Base-by-base conservation (phyloP, 2,888 invertebrate genomes). In the Volucella zonaria region DNA sequence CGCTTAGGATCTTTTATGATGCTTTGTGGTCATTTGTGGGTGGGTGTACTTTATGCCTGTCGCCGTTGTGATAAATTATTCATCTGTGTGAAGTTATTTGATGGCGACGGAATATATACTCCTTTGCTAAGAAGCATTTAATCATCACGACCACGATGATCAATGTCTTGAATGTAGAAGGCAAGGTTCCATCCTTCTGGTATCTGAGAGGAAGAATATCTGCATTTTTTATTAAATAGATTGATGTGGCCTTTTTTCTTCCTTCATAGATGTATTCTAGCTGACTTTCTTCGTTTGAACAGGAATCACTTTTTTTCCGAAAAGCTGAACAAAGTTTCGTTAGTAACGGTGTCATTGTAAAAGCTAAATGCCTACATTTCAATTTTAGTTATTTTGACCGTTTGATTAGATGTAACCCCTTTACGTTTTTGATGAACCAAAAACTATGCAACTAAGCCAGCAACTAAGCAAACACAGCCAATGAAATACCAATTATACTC, bases 331-430 rank as follows among this genome's bases (percentile, higher is more conserved):
- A 97, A 93, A 0, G 97, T 97, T 92, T 98, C 97, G 66, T 97
- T 97, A 43, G 97, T 97, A 92, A 97, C 97, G 0, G 97, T 97
- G 91, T 97, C 97, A 91, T 97, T 98, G 93, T 97, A 97, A 64
- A 97, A 97, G 51, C 97, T 97, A 1, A 97, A 97, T 15, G 97
- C 97, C 92, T 98, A 98, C 97, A 98, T 98, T 92, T 98, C 98
- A 89, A 98, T 98, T 1, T 98, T 98, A 56, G 98, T 98, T 40
- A 98, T 97, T 93, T 98, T 98, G 91, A 95, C 96, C 89, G 95
- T 95, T 89, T 92, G 92, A 88, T 91, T 91, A 87, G 91, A 90
- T 87, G 91, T 91, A 89, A 90, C 91, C 91, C 90, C 90, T 87
- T 89, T 91, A 73, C 90, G 89, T 18, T 90, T 89, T 82, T 91